These are phyloP conservation scores for Psilopsiagon aurifrons DNA, from an alignment of 2,113 vertebrate genomes.

Conservation along the genomic window DNA sequence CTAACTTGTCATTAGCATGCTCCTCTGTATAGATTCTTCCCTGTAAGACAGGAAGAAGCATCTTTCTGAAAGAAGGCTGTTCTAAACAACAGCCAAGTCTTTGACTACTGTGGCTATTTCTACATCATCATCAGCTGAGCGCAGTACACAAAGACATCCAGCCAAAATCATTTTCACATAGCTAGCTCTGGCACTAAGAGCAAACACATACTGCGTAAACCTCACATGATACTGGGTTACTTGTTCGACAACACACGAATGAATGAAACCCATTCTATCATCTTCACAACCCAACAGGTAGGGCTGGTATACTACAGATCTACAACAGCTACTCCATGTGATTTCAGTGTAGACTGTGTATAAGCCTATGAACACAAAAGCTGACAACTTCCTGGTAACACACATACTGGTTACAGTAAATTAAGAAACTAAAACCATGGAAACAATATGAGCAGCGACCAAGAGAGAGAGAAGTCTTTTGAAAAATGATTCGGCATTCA, in stretches of 20 bases:
- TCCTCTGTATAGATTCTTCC: background rate
- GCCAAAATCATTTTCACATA: background rate
- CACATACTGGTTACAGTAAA: background rate
- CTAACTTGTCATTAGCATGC: background rate
- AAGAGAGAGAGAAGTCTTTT: background rate
- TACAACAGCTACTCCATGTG: background rate
- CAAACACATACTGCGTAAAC: background rate
- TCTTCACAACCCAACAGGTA: background rate
- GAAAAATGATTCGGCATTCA: background rate
- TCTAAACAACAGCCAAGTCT: background rate
- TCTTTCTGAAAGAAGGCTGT: background rate
- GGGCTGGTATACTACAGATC: too few relatives aligned
- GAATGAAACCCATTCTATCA: background rate
- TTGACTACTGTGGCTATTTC: background rate
- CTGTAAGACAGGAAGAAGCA: background rate
- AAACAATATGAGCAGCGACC: background rate
- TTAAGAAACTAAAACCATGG: background rate
- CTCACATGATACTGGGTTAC: background rate
- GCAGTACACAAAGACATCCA: background rate
- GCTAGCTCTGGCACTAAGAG: background rate
- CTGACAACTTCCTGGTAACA: background rate
- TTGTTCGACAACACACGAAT: background rate
- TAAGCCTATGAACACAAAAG: background rate
- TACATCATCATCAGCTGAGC: background rate
- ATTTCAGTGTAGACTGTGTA: background rate